Percentiles rank a stretch among this genome's conserved stretches.
phyloP scores from a whole-genome alignment of 2,113 vertebrate genomes.

The Panthera leo region DNA sequence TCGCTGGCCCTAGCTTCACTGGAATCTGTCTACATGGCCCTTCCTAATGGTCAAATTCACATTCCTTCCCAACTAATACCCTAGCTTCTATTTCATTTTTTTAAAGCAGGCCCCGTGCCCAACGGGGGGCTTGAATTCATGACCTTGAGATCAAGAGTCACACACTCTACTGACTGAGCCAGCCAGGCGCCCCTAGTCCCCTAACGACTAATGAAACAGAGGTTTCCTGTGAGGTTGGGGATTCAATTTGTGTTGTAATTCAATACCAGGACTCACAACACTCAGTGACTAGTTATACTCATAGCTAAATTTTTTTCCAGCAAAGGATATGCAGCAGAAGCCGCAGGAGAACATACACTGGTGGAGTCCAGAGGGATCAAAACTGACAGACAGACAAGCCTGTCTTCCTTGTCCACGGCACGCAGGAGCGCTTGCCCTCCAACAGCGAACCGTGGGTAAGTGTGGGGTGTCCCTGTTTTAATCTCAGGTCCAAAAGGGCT shows the following conservation, averaged over 20 bases:
- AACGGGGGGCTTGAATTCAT: neutral
- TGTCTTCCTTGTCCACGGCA: neutral
- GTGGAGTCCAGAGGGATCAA: no score
- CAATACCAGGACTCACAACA: neutral
- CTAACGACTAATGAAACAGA: neutral
- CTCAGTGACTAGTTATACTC: neutral
- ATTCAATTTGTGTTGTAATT: neutral
- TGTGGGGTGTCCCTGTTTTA: neutral
- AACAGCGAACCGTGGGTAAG: neutral
- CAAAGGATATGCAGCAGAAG: neutral
- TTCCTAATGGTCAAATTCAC: neutral
- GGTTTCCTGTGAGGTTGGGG: neutral
- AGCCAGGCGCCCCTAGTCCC: neutral
- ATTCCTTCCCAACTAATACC: neutral
- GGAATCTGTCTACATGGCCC: neutral
- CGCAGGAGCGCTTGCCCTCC: neutral
- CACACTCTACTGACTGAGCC: neutral
- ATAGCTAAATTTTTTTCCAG: neutral
- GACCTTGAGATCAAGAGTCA: neutral
- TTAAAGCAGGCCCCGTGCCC: neutral
- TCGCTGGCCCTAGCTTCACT: neutral
- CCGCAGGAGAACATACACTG: neutral
- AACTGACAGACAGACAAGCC: neutral
- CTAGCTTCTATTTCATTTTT: neutral
- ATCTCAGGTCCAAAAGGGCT: neutral